phyloP scores from a whole-genome alignment of 2,113 vertebrate genomes.

The Trematocara zebra region DNA sequence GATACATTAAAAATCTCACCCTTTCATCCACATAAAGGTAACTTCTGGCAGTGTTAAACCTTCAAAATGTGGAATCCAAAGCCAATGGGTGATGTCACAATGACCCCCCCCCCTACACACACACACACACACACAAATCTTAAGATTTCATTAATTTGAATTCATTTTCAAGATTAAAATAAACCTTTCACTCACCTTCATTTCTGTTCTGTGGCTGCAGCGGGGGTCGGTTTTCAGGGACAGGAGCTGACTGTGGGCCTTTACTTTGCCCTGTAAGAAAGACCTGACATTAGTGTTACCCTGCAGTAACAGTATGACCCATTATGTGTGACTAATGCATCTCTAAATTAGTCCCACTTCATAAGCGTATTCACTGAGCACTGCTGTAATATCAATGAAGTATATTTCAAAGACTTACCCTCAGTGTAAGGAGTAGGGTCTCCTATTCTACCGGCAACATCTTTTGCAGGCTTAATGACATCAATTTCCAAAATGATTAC shows the following conservation, averaged over 20 bases:
- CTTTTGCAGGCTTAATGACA: constrained; percentile 79
- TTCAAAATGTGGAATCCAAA: neutral
- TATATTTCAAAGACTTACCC: constrained; percentile 65
- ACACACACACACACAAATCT: neutral
- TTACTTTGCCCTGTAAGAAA: constrained; percentile 59
- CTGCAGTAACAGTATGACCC: neutral
- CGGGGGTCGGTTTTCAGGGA: constrained; percentile 30
- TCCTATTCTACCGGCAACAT: constrained; percentile 80
- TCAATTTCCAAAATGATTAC: constrained; percentile 90
- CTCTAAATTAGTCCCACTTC: neutral
- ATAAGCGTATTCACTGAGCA: neutral
- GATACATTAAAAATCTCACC: neutral
- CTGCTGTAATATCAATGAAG: neutral
- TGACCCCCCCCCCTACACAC: fast-evolving
- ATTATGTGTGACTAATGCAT: neutral
- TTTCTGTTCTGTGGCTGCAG: constrained; percentile 60
- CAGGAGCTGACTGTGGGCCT: constrained; percentile 29
- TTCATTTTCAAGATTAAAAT: neutral
- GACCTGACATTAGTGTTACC: neutral
- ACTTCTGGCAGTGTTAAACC: neutral
- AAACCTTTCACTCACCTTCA: constrained; percentile 36
- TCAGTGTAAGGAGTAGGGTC: constrained; percentile 86
- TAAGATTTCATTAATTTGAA: neutral
- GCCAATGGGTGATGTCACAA: neutral
- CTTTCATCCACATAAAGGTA: neutral